These are phyloP conservation scores for Peromyscus leucopus DNA, from an alignment of 2,113 vertebrate species.

Conservation along the genomic window DNA sequence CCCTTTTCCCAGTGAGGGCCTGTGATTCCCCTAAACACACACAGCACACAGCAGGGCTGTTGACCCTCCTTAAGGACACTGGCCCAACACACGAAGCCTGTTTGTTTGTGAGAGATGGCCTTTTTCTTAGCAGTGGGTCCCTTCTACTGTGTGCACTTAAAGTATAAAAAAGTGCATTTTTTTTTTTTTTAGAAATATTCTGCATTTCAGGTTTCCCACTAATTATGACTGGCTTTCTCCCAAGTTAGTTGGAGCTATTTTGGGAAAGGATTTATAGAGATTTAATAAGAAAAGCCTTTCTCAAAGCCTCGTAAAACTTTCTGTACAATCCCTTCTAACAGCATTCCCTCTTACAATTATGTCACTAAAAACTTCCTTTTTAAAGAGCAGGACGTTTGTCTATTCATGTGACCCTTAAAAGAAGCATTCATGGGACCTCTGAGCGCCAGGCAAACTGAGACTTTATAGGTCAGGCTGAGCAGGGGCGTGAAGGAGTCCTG, in stretches of 20 bases:
- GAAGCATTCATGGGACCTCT: constrained; percentile 57
- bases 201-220: constrained; percentile 72
- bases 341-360: constrained; percentile 51
- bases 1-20: background rate
- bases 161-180: constrained; percentile 51
- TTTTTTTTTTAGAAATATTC: constrained; percentile 28
- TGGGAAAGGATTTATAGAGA: constrained; percentile 69
- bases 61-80: background rate
- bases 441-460: background rate
- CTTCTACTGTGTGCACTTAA: constrained; percentile 13
- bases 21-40: background rate
- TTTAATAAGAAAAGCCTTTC: constrained; percentile 76
- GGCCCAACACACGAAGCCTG: background rate
- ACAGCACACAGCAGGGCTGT: background rate
- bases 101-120: constrained; percentile 21
- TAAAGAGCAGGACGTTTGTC: constrained; percentile 72
- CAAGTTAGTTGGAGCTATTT: constrained; percentile 73
- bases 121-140: constrained; percentile 36
- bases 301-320: constrained; percentile 70
- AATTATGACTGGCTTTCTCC: constrained; percentile 73
- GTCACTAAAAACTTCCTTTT: constrained; percentile 72
- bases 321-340: constrained; percentile 58
- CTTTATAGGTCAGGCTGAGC: constrained; percentile 13
- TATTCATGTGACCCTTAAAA: constrained; percentile 75
- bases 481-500: background rate